phyloP scores from a whole-genome alignment of 2,113 vertebrate genomes.

The Turdus rufiventris region DNA sequence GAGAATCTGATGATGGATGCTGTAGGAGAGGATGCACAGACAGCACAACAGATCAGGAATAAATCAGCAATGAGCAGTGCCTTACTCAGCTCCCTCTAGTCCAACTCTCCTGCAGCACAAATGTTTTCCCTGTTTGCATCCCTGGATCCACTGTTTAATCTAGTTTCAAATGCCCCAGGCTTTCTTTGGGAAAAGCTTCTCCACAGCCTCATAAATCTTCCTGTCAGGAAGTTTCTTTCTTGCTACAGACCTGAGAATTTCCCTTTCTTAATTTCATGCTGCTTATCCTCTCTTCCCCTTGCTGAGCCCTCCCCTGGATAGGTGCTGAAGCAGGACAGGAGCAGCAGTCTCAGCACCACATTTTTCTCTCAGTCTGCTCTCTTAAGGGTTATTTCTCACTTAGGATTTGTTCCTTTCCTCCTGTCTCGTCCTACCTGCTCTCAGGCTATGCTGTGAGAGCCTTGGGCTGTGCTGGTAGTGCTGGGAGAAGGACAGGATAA shows the following conservation, averaged over 20 bases:
- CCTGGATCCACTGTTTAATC: not conserved
- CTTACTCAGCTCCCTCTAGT: not conserved
- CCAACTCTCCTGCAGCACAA: not conserved
- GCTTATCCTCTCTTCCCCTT: not conserved
- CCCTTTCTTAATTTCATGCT: constrained; percentile 36
- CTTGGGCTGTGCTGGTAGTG: not conserved
- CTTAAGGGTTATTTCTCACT: not conserved
- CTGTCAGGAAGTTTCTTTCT: constrained; percentile 29
- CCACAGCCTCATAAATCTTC: constrained; percentile 40
- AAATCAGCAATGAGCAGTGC: not conserved
- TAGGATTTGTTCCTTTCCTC: not conserved
- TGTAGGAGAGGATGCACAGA: not conserved
- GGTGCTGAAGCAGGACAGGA: not conserved
- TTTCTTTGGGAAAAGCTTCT: constrained; percentile 19
- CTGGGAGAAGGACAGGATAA: not conserved
- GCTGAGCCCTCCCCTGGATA: not conserved
- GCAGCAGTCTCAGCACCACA: not conserved
- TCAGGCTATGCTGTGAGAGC: fast-evolving
- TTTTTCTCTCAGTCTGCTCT: not conserved
- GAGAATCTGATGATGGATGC: not conserved
- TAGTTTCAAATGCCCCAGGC: constrained; percentile 18
- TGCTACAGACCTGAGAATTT: not conserved
- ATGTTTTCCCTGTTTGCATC: not conserved
- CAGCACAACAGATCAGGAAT: not conserved
- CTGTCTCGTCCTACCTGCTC: not conserved